Conservation (phyloP, 2,797 vertebrate genomes). For the Hemitrygon akajei region DNA sequence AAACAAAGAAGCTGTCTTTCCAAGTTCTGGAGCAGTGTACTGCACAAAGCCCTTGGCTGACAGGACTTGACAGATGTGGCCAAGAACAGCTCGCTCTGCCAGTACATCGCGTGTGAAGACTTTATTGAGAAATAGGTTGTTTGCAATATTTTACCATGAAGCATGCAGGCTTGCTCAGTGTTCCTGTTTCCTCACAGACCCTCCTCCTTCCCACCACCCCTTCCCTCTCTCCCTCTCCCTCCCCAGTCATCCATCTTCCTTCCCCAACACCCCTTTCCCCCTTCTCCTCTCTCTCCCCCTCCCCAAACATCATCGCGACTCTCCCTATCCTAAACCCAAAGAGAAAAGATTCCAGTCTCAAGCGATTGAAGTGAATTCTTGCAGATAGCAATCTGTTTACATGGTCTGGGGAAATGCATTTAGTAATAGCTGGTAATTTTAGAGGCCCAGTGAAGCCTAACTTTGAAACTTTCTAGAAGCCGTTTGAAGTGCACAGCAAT, state of each 20-base stretch:
- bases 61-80: conserved; percentile 31
- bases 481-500: neutral
- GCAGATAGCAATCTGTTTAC: conserved; percentile 32
- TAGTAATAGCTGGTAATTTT: neutral
- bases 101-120: conserved; percentile 26
- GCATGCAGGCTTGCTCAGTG: neutral
- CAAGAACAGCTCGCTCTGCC: conserved; percentile 11
- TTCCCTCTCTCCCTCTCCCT: neutral
- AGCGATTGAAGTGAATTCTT: neutral
- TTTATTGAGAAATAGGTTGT: conserved; percentile 37
- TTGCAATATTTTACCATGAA: conserved; percentile 21
- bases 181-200: neutral
- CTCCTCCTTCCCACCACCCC: neutral
- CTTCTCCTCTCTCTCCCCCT: neutral
- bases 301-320: neutral
- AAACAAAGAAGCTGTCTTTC: neutral
- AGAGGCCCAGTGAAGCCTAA: conserved; percentile 29
- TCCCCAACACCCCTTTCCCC: no score
- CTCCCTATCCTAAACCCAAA: neutral
- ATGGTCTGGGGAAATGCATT: neutral
- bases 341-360: neutral
- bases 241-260: neutral
- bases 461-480: neutral
- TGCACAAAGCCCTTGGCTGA: conserved; percentile 12
- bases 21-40: neutral